Evolutionary conservation across 2,797 vertebrate genomes (phyloP).

Genomic region (Platyrinchus mystaceus): DNA sequence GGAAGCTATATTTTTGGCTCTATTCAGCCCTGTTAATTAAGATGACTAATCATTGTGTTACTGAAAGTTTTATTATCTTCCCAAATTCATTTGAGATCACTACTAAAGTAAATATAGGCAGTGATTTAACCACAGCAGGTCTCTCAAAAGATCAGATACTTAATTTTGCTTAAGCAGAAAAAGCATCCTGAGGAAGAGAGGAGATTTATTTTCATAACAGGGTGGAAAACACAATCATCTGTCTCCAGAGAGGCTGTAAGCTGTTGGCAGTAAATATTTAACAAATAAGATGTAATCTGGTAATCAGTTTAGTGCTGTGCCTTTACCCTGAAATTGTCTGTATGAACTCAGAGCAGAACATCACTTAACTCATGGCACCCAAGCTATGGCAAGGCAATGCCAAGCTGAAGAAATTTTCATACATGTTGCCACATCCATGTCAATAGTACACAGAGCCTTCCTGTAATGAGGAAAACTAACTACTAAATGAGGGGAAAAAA

Average conservation of each 20-base stretch:
- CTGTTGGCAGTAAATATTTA: neutral
- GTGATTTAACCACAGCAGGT: neutral
- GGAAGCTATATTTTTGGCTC: neutral
- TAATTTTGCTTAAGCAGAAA: neutral
- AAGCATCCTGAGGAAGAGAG: neutral
- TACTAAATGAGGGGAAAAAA: neutral
- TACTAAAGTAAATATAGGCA: neutral
- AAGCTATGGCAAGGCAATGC: neutral
- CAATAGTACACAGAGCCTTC: neutral
- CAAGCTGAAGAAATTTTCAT: neutral
- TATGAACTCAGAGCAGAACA: neutral
- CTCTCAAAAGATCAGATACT: neutral
- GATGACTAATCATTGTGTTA: neutral
- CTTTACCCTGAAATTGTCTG: neutral
- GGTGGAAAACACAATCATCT: neutral
- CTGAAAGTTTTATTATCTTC: neutral
- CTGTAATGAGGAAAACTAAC: neutral
- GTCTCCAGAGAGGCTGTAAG: neutral
- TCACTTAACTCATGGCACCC: neutral
- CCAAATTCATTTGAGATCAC: neutral
- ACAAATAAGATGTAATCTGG: neutral
- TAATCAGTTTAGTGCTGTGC: neutral
- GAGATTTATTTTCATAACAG: neutral
- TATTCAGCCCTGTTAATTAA: neutral
- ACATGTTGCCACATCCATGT: rapidly evolving